A percentile compares a stretch with the other conserved stretches of the same genome.
These are phyloP conservation scores for Ondatra zibethicus DNA, from an alignment of 2,113 vertebrate genomes.

Conservation along the genomic window DNA sequence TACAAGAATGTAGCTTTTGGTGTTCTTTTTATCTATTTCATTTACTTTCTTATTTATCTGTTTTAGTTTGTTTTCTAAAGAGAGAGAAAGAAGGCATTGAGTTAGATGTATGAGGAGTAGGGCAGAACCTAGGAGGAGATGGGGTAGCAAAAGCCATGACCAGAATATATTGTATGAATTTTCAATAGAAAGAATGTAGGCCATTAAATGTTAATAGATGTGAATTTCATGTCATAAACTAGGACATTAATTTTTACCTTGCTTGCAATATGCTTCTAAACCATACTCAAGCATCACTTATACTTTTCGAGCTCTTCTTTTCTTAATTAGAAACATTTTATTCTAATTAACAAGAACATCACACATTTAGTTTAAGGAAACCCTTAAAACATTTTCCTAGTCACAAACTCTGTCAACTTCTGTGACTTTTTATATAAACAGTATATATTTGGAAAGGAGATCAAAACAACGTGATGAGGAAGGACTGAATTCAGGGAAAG, in stretches of 20 bases:
- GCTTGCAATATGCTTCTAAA: neutral
- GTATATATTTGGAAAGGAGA: neutral
- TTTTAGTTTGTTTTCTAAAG: neutral
- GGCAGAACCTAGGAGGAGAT: neutral
- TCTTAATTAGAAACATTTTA: neutral
- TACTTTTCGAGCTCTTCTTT: neutral
- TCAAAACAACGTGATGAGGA: neutral
- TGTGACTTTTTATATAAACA: neutral
- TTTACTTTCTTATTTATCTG: neutral
- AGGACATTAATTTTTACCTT: neutral
- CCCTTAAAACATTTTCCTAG: neutral
- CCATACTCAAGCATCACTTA: neutral
- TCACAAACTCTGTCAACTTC: neutral
- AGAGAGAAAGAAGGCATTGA: neutral
- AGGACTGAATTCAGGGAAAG: neutral
- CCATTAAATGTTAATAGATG: neutral
- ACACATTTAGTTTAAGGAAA: neutral
- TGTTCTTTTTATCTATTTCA: neutral
- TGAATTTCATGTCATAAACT: neutral
- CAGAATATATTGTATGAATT: neutral
- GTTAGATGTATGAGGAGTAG: neutral
- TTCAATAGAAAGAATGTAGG: neutral
- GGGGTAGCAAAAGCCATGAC: neutral
- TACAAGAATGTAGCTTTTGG: neutral
- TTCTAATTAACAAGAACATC: neutral